These are phyloP conservation scores for Phataginus tricuspis DNA, from an alignment of 2,797 vertebrate species.

Conservation along the genomic window DNA sequence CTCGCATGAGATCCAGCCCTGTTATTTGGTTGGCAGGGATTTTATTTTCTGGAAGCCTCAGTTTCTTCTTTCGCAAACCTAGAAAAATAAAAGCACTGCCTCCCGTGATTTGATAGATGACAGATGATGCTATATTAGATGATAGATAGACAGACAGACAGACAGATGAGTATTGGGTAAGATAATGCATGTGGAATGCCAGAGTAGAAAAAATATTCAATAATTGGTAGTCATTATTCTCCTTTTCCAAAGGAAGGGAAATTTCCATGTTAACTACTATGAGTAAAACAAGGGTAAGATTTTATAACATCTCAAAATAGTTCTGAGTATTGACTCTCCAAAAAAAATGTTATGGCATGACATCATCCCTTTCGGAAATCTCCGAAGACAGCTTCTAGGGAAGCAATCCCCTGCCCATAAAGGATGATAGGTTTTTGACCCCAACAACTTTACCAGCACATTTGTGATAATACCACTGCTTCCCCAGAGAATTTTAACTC, in stretches of 20 bases:
- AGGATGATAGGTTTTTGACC: neutral
- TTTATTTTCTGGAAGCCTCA: slow-evolving; percentile 18
- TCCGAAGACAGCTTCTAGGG: neutral
- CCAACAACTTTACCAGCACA: neutral
- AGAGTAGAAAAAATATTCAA: neutral
- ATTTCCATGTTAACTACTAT: neutral
- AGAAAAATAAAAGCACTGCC: neutral
- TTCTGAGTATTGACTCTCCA: neutral
- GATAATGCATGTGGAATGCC: neutral
- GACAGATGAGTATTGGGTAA: neutral
- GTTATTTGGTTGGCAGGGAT: neutral
- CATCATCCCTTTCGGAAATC: neutral
- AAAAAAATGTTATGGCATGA: neutral
- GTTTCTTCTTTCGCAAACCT: neutral
- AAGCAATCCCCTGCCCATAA: neutral
- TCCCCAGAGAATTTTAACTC: neutral
- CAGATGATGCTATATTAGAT: neutral
- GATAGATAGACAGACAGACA: no score
- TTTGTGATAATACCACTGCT: neutral
- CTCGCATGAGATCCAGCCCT: neutral
- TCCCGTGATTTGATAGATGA: neutral
- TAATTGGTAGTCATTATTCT: neutral
- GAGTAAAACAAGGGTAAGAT: neutral
- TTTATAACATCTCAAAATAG: neutral
- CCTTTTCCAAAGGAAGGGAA: neutral